Evolutionary conservation across 2,888 invertebrate species (phyloP), one percentile per base, ranked within the genome.

Genomic region (Sisyra nigra): DNA sequence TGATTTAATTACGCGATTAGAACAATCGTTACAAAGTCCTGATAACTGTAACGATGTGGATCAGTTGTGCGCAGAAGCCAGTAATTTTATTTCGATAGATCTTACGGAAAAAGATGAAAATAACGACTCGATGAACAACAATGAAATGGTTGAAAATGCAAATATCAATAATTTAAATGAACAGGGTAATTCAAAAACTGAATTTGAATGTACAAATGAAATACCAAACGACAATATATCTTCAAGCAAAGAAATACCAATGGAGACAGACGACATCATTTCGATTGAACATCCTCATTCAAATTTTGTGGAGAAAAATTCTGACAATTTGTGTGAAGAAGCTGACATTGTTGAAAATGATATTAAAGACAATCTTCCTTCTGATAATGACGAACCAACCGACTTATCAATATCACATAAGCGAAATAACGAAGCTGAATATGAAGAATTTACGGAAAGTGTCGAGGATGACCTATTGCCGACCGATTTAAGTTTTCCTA

Each of bases 1-100:
- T 42, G 78, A 79, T 52, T 76, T 78, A 46, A 68, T 79, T 45
- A 71, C 72, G 44, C 63, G 77, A 34, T 62, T 80, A 31, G 72
- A 75, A 51, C 74, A 74, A 51, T 72, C 77, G 24, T 63, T 80
- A 29, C 54, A 59, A 44, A 62, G 61, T 48, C 64, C 64, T 1
- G 62, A 65, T 47, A 52, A 41, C 31, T 31, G 30, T 30, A 33
- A 45, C 33, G 41, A 44, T n/a, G 30, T 42, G 6, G 42, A 43
- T 37, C 48, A 42, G 35, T 40, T 38, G 37, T 41, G 47, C 45
- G 41, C 44, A 36, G 47, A 45, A 17, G 46, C 39, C 41, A 48
- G 10, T 47, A 51, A 19, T 39, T 42, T 30, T 42, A 42, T 44
- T 19, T 19, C 40, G 24, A 18, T 45, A 10, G 39, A 41, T 19